These are phyloP conservation scores for Aphelocoma coerulescens DNA, from an alignment of 2,113 vertebrate species.

Conservation along the genomic window DNA sequence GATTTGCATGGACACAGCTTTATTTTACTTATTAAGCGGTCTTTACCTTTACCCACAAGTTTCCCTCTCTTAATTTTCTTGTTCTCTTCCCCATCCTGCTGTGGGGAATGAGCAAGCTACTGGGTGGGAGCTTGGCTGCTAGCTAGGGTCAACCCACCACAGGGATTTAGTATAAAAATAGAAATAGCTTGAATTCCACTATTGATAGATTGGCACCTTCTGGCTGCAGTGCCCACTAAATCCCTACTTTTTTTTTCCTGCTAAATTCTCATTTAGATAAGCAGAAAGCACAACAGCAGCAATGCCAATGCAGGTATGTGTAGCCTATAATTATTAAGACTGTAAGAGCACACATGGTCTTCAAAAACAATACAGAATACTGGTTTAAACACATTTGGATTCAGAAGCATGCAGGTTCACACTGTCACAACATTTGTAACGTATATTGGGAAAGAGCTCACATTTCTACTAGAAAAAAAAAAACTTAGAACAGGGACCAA, in stretches of 20 bases:
- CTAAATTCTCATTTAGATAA: neutral
- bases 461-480: neutral
- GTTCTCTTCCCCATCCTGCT: neutral
- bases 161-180: neutral
- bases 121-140: neutral
- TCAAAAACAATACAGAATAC: neutral
- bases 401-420: neutral
- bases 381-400: neutral
- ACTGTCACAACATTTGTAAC: neutral
- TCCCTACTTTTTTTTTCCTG: neutral
- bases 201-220: neutral
- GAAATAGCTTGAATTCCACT: neutral
- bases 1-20: neutral
- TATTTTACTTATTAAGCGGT: neutral
- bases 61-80: neutral
- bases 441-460: fast-evolving
- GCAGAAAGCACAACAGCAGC: neutral
- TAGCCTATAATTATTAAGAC: neutral
- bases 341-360: neutral
- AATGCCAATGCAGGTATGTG: neutral
- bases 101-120: neutral
- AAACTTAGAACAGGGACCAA: neutral
- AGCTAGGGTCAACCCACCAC: neutral
- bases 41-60: neutral
- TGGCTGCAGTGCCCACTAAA: neutral